These are phyloP conservation scores for Panzeria rudis DNA, from an alignment of 2,888 invertebrate species.

Conservation along the genomic window DNA sequence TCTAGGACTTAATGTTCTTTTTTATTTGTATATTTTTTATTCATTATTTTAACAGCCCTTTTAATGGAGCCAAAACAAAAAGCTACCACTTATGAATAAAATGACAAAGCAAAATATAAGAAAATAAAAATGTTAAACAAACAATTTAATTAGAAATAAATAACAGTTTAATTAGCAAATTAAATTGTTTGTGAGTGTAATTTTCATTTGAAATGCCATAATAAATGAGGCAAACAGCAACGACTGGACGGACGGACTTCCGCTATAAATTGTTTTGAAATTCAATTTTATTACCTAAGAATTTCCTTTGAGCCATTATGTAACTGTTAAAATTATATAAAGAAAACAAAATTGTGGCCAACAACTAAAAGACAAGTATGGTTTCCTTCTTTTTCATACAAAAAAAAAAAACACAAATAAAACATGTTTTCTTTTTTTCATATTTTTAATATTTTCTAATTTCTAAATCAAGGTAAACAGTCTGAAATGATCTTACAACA, in stretches of 20 bases:
- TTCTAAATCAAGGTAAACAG: conserved; percentile 53
- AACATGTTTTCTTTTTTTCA: conserved; percentile 45
- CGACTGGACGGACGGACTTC: conserved; percentile 28
- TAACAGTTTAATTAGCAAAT: conserved; percentile 39
- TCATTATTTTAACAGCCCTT: neutral
- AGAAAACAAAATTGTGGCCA: conserved; percentile 28
- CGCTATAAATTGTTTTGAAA: conserved; percentile 46
- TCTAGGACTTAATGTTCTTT: neutral
- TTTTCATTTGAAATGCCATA: neutral
- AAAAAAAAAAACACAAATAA: conserved; percentile 34
- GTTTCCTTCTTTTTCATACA: conserved; percentile 3
- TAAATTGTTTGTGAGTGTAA: conserved; percentile 10
- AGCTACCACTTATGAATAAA: neutral
- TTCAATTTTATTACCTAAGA: conserved; percentile 58
- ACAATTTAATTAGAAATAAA: conserved; percentile 42
- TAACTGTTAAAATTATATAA: conserved; percentile 45
- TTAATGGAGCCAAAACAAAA: neutral
- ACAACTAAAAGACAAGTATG: conserved; percentile 40
- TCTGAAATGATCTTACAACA: conserved; percentile 15
- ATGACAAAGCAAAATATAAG: neutral
- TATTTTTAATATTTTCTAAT: conserved; percentile 38
- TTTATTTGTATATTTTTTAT: neutral
- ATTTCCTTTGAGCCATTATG: conserved; percentile 55
- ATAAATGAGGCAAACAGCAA: neutral
- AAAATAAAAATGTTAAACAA: neutral